A percentile compares a stretch with the other conserved stretches of the same genome.
Conservation (phyloP, 2,113 vertebrate genomes). For the Alectura lathami region DNA sequence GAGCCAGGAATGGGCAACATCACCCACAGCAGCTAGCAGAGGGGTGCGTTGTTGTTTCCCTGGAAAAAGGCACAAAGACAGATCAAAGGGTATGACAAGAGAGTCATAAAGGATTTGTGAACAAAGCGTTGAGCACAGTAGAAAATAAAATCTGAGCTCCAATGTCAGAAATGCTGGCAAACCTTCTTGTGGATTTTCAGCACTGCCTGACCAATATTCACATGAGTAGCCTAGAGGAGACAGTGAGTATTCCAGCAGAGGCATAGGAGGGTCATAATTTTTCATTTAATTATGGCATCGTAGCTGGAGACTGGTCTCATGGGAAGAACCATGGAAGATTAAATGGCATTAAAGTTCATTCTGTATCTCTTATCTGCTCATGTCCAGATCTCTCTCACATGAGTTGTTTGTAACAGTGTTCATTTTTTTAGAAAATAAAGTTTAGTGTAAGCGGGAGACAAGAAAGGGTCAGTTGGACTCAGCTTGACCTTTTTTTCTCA, state of each 20-base stretch:
- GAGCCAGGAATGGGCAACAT: accelerated
- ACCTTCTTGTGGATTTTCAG: background rate
- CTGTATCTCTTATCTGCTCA: background rate
- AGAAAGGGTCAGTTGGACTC: conserved; percentile 36
- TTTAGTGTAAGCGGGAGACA: background rate
- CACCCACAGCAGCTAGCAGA: background rate
- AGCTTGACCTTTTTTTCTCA: background rate
- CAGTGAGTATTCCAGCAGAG: background rate
- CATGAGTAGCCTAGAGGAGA: background rate
- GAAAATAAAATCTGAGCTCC: background rate
- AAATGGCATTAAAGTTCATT: background rate
- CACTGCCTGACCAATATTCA: background rate
- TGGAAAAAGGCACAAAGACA: background rate
- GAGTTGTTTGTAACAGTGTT: background rate
- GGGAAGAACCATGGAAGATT: conserved; percentile 13
- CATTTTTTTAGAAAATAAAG: background rate
- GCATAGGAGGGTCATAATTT: background rate
- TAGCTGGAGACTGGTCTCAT: conserved; percentile 15
- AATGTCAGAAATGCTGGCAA: background rate
- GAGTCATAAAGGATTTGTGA: background rate
- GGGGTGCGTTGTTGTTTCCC: accelerated
- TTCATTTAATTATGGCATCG: conserved; percentile 31
- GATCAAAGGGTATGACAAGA: background rate
- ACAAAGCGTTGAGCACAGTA: background rate
- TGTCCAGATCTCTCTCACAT: conserved; percentile 12